Base-by-base conservation (phyloP, 2,888 invertebrate species). In the Drosophila paramelanica region DNA sequence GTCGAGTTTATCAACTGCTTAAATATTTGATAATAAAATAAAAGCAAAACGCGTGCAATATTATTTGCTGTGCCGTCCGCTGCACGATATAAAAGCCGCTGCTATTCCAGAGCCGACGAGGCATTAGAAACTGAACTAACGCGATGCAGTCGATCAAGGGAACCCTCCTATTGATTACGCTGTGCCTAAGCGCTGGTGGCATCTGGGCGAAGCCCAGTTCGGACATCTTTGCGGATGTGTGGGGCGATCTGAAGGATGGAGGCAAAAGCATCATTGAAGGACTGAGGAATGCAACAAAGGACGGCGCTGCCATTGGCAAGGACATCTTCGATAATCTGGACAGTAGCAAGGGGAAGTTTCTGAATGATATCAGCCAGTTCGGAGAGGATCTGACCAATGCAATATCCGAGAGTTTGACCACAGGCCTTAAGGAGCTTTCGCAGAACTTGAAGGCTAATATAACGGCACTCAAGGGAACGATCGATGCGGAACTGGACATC, bases 71-170 rank as follows among this genome's bases (percentile, higher is more conserved):
- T 23, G 42, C 51, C 4, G 27, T 10, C 25, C 13, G 42, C 3
- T 33, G n/a, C 13, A n/a, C 31, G 17, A n/a, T 64, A 67, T 64
- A 64, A 64, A 64, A 64, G 67, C 43, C 38, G 23, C n/a, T 45
- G 43, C 2, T 38, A 45, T 31, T 6, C 10, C 10, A 6, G n/a
- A 4, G 43, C 33, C 33, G 41, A 13, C 25, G 20, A n/a, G 14
- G 42, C 33, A 42, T 25, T 49, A 23, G 17, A 14, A 64, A 36
- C 8, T 51, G 8, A 20, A 23, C 38, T 17, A n/a, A 67, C 5
- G 17, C 38, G 64, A 64, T 64, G 64, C 52, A 52, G 64, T 64
- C 64, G 67, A 45, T 33, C 17, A 64, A 38, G 43, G 20, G 43
- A 38, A 23, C 31, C 1, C 6, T 67, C 1, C n/a, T 67, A 4